Conservation (phyloP, 1,140 invertebrate genomes). For the Dendroctonus ponderosae region DNA sequence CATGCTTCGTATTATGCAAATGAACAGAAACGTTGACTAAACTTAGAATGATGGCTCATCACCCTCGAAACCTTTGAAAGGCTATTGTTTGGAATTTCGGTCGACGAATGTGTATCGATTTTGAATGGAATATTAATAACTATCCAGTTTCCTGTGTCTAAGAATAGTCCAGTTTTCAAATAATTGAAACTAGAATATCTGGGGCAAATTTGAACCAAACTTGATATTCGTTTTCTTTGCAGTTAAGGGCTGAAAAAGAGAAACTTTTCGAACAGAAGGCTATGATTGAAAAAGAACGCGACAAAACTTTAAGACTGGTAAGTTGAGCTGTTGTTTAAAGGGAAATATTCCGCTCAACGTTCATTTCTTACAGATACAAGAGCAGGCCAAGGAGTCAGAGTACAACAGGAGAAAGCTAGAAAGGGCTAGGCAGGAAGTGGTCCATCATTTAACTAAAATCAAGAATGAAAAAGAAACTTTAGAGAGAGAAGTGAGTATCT, state of each 20-base stretch:
- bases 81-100: background rate
- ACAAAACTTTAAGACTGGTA: constrained; percentile 53
- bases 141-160: background rate
- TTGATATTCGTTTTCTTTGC: background rate
- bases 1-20: constrained; percentile 9
- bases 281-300: constrained; percentile 52
- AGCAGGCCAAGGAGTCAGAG: constrained; percentile 60
- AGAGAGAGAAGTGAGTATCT: constrained; percentile 56
- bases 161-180: too few relatives aligned
- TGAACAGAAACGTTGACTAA: background rate
- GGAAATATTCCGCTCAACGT: background rate
- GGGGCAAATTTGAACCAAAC: too few relatives aligned
- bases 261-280: constrained; percentile 52
- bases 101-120: background rate
- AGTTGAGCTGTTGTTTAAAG: constrained; percentile 15
- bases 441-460: constrained; percentile 61
- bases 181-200: too few relatives aligned
- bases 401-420: constrained; percentile 58
- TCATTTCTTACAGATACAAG: constrained; percentile 52
- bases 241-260: constrained; percentile 50
- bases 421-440: constrained; percentile 59
- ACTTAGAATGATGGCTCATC: too few relatives aligned
- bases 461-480: constrained; percentile 59
- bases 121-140: constrained; percentile 1
- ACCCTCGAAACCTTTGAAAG: too few relatives aligned